Evolutionary conservation across 2,113 vertebrate species (phyloP).

Genomic region (Lepus timidus): DNA sequence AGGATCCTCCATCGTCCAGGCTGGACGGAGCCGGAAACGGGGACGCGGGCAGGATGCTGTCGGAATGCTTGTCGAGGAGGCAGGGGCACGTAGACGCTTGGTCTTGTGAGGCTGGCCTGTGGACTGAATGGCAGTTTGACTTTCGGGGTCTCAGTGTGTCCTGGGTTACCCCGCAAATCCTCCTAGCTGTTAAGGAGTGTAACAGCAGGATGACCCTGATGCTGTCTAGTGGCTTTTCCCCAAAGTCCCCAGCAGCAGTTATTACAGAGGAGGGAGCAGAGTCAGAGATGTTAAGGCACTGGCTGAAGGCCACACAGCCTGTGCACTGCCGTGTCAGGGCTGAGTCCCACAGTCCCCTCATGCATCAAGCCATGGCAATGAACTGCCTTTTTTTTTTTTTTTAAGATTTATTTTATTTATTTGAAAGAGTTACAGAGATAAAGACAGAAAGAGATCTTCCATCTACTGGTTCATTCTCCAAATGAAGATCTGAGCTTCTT

Average conservation of each 20-base stretch:
- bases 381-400: neutral
- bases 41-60: neutral
- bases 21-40: neutral
- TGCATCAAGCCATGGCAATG: neutral
- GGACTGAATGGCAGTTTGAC: neutral
- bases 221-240: neutral
- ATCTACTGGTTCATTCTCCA: no score
- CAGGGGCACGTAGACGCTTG: neutral
- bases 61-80: neutral
- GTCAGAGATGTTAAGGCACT: neutral
- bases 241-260: neutral
- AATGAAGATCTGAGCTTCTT: no score
- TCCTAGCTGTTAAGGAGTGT: neutral
- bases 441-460: no score
- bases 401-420: no score
- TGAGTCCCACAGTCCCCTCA: neutral
- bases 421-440: no score
- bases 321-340: fast-evolving
- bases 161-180: neutral
- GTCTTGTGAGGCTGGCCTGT: neutral
- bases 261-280: neutral
- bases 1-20: neutral
- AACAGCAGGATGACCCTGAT: neutral
- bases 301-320: neutral
- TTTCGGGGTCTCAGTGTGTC: neutral